Percentiles rank a stretch among this genome's conserved stretches.
These are phyloP conservation scores for Tribolium freemani DNA, from an alignment of 2,888 invertebrate species.

Conservation along the genomic window DNA sequence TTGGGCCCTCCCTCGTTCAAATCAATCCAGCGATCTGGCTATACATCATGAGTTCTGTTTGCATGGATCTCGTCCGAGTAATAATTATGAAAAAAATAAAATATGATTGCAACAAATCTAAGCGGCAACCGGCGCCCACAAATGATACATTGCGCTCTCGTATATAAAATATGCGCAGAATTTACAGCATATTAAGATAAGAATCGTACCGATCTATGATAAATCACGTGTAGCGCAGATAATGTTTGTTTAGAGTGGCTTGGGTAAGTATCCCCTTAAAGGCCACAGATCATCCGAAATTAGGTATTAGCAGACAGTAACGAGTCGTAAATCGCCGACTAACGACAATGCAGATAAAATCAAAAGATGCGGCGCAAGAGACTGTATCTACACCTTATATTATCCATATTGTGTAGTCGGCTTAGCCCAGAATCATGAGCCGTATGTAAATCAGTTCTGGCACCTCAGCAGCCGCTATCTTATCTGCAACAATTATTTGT, in stretches of 20 bases:
- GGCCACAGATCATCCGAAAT: slow-evolving; percentile 48
- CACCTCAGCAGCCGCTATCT: slow-evolving; percentile 63
- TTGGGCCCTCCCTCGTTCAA: neutral
- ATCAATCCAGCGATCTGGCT: neutral
- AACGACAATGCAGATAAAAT: slow-evolving; percentile 56
- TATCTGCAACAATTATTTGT: slow-evolving; percentile 67
- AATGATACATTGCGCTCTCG: slow-evolving; percentile 24
- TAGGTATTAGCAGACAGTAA: slow-evolving; percentile 49
- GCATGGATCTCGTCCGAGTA: neutral
- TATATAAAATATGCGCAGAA: slow-evolving; percentile 23
- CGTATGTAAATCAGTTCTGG: slow-evolving; percentile 65
- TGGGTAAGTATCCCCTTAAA: slow-evolving; percentile 25
- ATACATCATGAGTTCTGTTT: slow-evolving; percentile 9
- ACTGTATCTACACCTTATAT: slow-evolving; percentile 50
- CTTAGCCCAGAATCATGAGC: slow-evolving; percentile 60
- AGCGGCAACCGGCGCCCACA: slow-evolving; percentile 26
- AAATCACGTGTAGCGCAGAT: slow-evolving; percentile 28
- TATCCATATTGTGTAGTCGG: slow-evolving; percentile 60
- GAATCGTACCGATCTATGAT: slow-evolving; percentile 35
- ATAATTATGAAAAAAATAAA: slow-evolving; percentile 27
- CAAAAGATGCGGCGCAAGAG: slow-evolving; percentile 48
- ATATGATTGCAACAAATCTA: slow-evolving; percentile 26
- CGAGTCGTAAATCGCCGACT: slow-evolving; percentile 51
- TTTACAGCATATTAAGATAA: slow-evolving; percentile 31
- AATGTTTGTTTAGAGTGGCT: slow-evolving; percentile 40